Evolutionary conservation across 1,140 invertebrate species (phyloP), one percentile per base, ranked within the genome.

Genomic region (Drosophila eugracilis): DNA sequence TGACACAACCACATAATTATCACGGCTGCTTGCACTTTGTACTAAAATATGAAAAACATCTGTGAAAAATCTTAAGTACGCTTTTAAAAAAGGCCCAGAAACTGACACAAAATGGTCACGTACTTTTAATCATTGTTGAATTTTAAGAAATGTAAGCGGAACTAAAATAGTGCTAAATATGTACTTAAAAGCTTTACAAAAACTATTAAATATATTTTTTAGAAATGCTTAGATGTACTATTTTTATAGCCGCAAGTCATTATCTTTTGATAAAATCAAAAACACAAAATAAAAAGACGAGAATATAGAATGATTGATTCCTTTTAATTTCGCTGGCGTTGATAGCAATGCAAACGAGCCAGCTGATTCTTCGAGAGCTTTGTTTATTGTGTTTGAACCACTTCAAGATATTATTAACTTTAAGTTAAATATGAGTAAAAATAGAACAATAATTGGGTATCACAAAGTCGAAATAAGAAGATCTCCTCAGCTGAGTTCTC

Each of bases 1-100:
- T 62, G 60, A 37, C 41, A 65, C 21, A 22, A 39, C 57, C 57
- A 65, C 39, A 55, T 59, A 28, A 37, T 55, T 26, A 36, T 55
- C 49, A 59, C 26, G 55, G 55, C 14, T 53, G 55, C 24, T 36
- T 59, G 49, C 49, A 59, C 55, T 55, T 55, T 17, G 22, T 36
- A 32, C 30, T 54, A 12, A 58, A 19, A 59, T 36, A 36, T 36
- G 34, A 54, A 36, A 36, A 32, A 55, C 21, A 14, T 14, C 49
- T 55, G 30, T 36, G 15, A 36, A 15, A 36, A 59, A 55, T 59
- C 21, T 15, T 53, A 55, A 17, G 15, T 55, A 55, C 48, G 28
- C 26, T 58, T 55, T 57, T 36, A 34, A 58, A 54, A 57, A 26
- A 59, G 54, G 21, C 12, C 21, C 55, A 55, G 22, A 55, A 14